Conservation (phyloP, 2,888 invertebrate species). For the Hyposoter dolosus region DNA sequence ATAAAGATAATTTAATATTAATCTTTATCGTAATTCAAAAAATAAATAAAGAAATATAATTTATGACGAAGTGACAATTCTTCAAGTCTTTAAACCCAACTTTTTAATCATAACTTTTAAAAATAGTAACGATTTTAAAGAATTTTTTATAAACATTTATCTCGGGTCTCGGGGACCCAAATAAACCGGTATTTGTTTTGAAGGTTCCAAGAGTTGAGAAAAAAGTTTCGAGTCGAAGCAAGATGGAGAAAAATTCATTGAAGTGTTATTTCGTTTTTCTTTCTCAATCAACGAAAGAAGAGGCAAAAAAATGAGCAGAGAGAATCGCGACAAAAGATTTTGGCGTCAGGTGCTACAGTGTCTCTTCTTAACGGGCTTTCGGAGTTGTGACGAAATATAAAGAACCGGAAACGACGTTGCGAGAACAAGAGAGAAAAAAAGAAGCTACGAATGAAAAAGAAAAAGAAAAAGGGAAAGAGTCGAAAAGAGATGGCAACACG, state of each 20-base stretch:
- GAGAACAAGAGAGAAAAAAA: conserved; percentile 29
- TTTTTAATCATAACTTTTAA: background rate
- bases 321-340: conserved; percentile 32
- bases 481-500: conserved; percentile 1
- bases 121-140: background rate
- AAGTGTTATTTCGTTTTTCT: background rate
- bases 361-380: conserved; percentile 50
- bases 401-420: conserved; percentile 63
- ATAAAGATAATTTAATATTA: background rate
- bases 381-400: conserved; percentile 63
- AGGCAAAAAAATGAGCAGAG: background rate
- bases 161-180: background rate
- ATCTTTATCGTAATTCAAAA: background rate
- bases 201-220: background rate
- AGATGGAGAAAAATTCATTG: background rate
- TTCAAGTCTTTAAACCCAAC: background rate
- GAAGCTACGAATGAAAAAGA: conserved; percentile 13
- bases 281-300: conserved; percentile 6
- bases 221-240: background rate
- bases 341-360: conserved; percentile 52
- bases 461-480: conserved; percentile 23
- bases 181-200: background rate
- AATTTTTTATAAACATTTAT: background rate
- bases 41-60: background rate
- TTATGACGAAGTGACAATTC: background rate